Conservation (phyloP, 2,113 vertebrate genomes). For the Symphodus melops region DNA sequence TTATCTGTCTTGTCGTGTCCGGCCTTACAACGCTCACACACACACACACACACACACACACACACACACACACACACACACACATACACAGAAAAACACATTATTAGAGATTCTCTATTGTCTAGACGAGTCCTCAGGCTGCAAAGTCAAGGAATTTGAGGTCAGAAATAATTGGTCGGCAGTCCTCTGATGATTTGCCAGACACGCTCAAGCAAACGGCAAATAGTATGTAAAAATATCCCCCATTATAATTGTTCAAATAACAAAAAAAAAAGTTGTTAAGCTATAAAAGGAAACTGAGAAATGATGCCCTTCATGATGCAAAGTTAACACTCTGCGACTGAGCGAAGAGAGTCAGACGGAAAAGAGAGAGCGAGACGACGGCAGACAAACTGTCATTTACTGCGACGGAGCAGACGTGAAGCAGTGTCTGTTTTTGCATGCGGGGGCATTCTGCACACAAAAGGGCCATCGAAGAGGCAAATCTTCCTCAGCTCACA, state of each 20-base stretch:
- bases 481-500: constrained; percentile 42
- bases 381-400: constrained; percentile 29
- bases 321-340: constrained; percentile 12
- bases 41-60: background rate
- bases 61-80: background rate
- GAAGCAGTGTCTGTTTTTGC: constrained; percentile 55
- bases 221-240: constrained; percentile 13
- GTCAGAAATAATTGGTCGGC: constrained; percentile 16
- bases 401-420: constrained; percentile 34
- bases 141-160: constrained; percentile 22
- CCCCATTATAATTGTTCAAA: background rate
- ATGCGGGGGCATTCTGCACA: constrained; percentile 46
- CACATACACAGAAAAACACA: constrained; percentile 16
- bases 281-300: constrained; percentile 13
- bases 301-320: background rate
- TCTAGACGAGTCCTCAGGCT: constrained; percentile 33
- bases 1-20: constrained; percentile 17
- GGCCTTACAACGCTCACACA: constrained; percentile 4
- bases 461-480: constrained; percentile 54
- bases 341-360: constrained; percentile 20
- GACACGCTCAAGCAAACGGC: constrained; percentile 5
- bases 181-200: constrained; percentile 30
- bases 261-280: background rate
- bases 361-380: background rate
- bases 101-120: constrained; percentile 18